A percentile compares a stretch with the other conserved stretches of the same genome.
phyloP scores from a whole-genome alignment of 2,113 vertebrate species.

The Rhinichthys klamathensis region DNA sequence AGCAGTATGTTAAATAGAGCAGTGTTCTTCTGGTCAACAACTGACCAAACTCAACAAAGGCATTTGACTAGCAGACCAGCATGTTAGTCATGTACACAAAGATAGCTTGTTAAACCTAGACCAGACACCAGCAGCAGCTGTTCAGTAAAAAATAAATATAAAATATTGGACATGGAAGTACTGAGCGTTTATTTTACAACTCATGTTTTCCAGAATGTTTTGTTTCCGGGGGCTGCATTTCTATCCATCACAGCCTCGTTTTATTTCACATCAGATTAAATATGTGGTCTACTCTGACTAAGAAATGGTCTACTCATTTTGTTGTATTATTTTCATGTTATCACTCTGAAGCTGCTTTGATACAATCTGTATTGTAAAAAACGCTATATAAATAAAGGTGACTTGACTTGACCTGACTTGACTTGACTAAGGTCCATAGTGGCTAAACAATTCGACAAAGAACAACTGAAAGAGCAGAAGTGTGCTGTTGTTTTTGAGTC shows the following conservation, averaged over 20 bases:
- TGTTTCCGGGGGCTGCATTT: neutral
- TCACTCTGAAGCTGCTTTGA: too few species aligned
- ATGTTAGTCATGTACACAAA: neutral
- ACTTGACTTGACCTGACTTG: neutral
- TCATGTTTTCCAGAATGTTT: neutral
- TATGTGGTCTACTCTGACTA: neutral
- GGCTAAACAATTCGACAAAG: neutral
- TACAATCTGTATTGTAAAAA: too few species aligned
- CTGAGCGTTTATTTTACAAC: neutral
- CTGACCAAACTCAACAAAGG: neutral
- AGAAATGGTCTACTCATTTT: too few species aligned
- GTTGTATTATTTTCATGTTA: too few species aligned
- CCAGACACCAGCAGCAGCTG: neutral
- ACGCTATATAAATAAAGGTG: too few species aligned
- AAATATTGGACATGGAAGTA: neutral
- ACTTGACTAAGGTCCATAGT: neutral
- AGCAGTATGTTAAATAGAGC: neutral
- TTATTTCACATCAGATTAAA: neutral
- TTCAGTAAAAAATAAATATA: neutral
- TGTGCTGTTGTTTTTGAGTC: conserved; percentile 10
- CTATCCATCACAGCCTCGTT: neutral
- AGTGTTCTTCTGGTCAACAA: neutral
- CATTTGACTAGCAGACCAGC: neutral
- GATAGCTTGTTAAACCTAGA: too few species aligned
- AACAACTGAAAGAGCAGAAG: neutral